Evolutionary conservation across 2,888 invertebrate genomes (phyloP).

Genomic region (Pelosia muscerda): DNA sequence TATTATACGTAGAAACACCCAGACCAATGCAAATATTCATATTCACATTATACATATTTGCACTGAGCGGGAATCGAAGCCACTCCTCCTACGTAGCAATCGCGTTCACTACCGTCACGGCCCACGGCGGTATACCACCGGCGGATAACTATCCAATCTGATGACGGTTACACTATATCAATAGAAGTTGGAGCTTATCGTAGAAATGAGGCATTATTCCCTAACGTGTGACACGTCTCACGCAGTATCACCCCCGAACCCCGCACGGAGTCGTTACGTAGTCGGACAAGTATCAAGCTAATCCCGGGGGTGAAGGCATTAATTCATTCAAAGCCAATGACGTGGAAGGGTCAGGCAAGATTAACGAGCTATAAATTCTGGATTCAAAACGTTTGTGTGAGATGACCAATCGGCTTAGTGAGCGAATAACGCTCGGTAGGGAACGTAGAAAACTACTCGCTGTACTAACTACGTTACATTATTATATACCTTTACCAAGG

Average conservation of each 20-base stretch:
- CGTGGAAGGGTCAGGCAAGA: conserved; percentile 69
- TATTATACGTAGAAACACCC: too few species aligned
- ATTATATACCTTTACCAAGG: too few species aligned
- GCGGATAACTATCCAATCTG: too few species aligned
- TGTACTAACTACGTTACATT: neutral
- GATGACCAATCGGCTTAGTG: conserved; percentile 38
- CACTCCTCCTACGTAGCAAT: too few species aligned
- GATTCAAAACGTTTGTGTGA: conserved; percentile 51
- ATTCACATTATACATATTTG: too few species aligned
- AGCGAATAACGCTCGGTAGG: neutral
- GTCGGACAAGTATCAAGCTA: conserved; percentile 50
- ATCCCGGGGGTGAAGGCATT: conserved; percentile 48
- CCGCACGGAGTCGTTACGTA: conserved; percentile 50
- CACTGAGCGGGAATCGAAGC: too few species aligned
- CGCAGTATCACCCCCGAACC: conserved; percentile 37
- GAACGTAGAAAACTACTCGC: neutral
- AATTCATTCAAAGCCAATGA: conserved; percentile 66
- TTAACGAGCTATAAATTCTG: conserved; percentile 65
- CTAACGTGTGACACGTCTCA: conserved; percentile 39
- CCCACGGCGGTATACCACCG: too few species aligned
- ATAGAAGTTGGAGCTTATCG: conserved; percentile 29
- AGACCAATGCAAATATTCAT: too few species aligned
- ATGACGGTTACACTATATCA: conserved; percentile 37
- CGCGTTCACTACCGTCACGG: too few species aligned
- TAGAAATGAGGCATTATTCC: conserved; percentile 41